Conservation (phyloP, 1,140 invertebrate genomes). For the Aphaenogaster rudis region DNA sequence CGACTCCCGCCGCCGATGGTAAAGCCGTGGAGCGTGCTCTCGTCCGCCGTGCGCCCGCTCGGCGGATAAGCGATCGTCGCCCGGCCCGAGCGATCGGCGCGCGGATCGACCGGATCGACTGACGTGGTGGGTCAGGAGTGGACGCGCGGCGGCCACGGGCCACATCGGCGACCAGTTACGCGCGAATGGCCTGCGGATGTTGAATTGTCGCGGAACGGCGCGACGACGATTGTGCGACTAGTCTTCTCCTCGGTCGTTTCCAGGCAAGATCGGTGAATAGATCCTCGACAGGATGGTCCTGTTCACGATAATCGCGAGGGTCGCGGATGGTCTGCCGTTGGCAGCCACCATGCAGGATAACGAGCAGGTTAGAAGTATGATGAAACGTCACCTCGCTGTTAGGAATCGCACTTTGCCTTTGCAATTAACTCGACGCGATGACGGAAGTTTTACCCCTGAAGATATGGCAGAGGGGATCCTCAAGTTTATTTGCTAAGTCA, state of each 20-base stretch:
- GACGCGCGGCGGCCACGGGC: slow-evolving; percentile 68
- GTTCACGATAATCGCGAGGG: slow-evolving; percentile 98
- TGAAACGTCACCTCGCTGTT: slow-evolving; percentile 73
- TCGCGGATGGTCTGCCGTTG: slow-evolving; percentile 97
- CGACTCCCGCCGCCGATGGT: not conserved
- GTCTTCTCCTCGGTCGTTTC: slow-evolving; percentile 36
- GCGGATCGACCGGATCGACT: slow-evolving; percentile 64
- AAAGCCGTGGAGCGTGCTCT: not conserved
- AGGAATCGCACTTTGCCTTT: not conserved
- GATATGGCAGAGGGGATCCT: not conserved
- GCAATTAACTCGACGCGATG: not conserved
- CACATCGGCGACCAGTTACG: slow-evolving; percentile 65
- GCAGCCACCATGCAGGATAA: slow-evolving; percentile 99
- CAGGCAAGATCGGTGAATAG: slow-evolving; percentile 1
- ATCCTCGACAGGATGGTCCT: slow-evolving; percentile 93
- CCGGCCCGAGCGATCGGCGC: not conserved
- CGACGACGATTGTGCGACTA: slow-evolving; percentile 11
- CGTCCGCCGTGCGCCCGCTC: not conserved
- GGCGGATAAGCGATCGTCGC: slow-evolving; percentile 19
- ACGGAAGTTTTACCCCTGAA: not conserved
- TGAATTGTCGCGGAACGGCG: slow-evolving; percentile 24
- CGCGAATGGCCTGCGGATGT: slow-evolving; percentile 62
- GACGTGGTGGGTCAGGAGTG: slow-evolving; percentile 81
- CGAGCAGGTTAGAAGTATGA: slow-evolving; percentile 93
- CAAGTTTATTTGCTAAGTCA: slow-evolving; percentile 10